These are phyloP conservation scores for Ariolimax columbianus DNA, from an alignment of 2,888 invertebrate species.

Conservation along the genomic window DNA sequence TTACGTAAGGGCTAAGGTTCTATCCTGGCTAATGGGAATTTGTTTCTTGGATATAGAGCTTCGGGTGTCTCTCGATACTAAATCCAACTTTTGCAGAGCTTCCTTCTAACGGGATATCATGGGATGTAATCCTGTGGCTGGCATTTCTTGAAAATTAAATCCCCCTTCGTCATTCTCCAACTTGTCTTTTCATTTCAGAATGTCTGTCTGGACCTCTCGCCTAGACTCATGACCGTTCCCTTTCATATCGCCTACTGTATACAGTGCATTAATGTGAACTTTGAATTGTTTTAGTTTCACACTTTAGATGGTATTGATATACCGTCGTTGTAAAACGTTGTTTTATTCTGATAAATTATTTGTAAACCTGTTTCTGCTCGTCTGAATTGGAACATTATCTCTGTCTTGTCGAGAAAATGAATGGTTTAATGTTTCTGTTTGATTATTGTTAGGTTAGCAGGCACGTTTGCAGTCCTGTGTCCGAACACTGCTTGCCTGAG, in stretches of 20 bases:
- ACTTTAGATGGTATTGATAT: not conserved
- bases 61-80: slow-evolving; percentile 40
- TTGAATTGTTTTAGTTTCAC: not conserved
- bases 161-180: slow-evolving; percentile 17
- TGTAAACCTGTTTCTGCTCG: not conserved
- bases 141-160: slow-evolving; percentile 41
- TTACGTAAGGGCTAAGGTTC: slow-evolving; percentile 43
- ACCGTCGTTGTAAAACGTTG: not conserved
- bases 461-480: not conserved
- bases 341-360: not conserved
- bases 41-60: slow-evolving; percentile 35
- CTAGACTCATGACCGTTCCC: not conserved
- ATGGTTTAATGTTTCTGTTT: not conserved
- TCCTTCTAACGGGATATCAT: slow-evolving; percentile 39
- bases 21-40: slow-evolving; percentile 43
- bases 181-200: not conserved
- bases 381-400: too few relatives aligned
- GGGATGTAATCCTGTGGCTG: slow-evolving; percentile 43
- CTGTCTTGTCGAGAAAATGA: not conserved
- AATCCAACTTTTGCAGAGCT: slow-evolving; percentile 48
- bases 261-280: not conserved
- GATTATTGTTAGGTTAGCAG: not conserved
- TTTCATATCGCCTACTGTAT: not conserved
- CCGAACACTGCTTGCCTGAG: not conserved
- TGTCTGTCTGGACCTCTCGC: not conserved